Percentiles rank a stretch among this genome's conserved stretches.
phyloP scores from a whole-genome alignment of 2,888 invertebrate genomes.

The Helleia helle region DNA sequence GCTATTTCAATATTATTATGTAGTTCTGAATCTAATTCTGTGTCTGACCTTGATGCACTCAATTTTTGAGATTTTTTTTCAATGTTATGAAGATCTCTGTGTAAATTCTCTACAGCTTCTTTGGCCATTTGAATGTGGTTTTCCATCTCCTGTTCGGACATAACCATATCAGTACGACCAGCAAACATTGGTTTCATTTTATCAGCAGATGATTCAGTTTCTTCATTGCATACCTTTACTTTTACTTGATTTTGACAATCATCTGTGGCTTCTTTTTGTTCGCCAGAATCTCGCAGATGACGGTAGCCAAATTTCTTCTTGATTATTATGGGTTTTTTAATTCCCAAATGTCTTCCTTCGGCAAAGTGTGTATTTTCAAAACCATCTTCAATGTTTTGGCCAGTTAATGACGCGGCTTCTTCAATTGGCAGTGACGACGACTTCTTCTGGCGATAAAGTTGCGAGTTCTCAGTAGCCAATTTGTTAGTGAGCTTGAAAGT shows the following conservation, averaged over 20 bases:
- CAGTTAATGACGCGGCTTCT: conserved; percentile 7
- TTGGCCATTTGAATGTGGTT: conserved; percentile 52
- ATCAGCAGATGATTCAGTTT: conserved; percentile 27
- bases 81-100: conserved; percentile 40
- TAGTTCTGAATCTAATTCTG: conserved; percentile 35
- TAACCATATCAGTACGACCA: conserved; percentile 24
- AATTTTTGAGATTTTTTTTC: conserved; percentile 27
- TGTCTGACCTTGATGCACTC: conserved; percentile 10
- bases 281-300: conserved; percentile 49
- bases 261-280: conserved; percentile 37
- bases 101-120: conserved; percentile 53
- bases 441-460: conserved; percentile 36
- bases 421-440: conserved; percentile 23
- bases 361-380: conserved; percentile 17
- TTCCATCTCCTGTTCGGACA: conserved; percentile 42
- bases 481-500: conserved; percentile 19
- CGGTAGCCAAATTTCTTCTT: conserved; percentile 48
- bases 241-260: conserved; percentile 40
- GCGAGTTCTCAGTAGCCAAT: conserved; percentile 20
- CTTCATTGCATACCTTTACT: conserved; percentile 49
- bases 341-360: conserved; percentile 29
- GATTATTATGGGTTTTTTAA: conserved; percentile 46
- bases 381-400: conserved; percentile 14
- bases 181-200: conserved; percentile 26
- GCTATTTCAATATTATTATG: conserved; percentile 49